Base-by-base conservation (phyloP, 2,113 vertebrate species). In the Formicarius rufipectus region DNA sequence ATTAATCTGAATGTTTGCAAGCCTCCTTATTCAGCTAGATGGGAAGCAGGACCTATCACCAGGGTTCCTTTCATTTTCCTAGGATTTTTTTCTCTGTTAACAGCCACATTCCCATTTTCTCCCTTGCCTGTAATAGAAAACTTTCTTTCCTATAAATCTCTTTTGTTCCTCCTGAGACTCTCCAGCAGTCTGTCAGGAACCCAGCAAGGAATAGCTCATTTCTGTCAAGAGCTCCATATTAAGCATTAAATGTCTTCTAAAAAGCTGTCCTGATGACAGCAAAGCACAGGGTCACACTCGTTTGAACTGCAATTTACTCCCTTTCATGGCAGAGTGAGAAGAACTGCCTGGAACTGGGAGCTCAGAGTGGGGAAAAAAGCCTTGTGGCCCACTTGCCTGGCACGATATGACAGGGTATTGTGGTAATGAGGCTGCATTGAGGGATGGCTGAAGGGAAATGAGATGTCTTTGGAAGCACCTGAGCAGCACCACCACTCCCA, bases 171-270 rank as follows among this genome's bases (percentile, higher is more conserved):
- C 83, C 28, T 12, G 95, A 96, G 97, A 81, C 44, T 90, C 60
- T 89, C 76, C 89, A 85, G 87, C 91, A 95, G 90, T 72, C 93
- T 97, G 95, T 97, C 97, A 96, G 94, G 45, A 96, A 90, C 93
- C 81, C 92, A 84, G 95, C 86, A 81, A 89, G 90, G 93, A 97
- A 93, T 53, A 94, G 84, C 78, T 95, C 93, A 87, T 95, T 97
- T 97, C 97, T 97, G 97, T 97, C 95, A 93, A 90, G 90, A 94
- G 94, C 73, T 95, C 83, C 82, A 8, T 72, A 88, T 93, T 96
- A 96, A 81, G 86, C 50, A 95, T 82, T 93, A 92, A 88, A 94
- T 63, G 80, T 89, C 90, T 95, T 91, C 93, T 89, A 92, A 96
- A 87, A 93, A 73, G 75, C 22, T 75, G 82, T 76, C 56, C 91